Percentiles rank a stretch among this genome's conserved stretches.
Conservation (phyloP, 1,140 invertebrate species). For the Drosophila mayri region DNA sequence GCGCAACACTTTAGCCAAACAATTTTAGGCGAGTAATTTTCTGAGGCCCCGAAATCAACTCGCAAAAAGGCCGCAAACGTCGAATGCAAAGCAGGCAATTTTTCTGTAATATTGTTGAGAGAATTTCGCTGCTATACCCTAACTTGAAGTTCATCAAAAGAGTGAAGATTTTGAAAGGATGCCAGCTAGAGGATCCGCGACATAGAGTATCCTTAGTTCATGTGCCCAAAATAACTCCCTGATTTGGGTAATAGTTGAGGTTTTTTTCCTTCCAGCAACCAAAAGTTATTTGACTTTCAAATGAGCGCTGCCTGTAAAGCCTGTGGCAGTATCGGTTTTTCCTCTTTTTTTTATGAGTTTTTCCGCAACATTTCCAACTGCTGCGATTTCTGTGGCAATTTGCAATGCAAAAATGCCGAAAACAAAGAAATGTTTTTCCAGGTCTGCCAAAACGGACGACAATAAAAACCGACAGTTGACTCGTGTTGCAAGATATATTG, state of each 20-base stretch:
- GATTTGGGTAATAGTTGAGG: slow-evolving; percentile 70
- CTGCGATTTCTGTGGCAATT: slow-evolving; percentile 80
- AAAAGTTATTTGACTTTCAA: slow-evolving; percentile 80
- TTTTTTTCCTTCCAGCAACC: slow-evolving; percentile 43
- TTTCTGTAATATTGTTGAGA: slow-evolving; percentile 38
- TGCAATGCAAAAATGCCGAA: slow-evolving; percentile 81
- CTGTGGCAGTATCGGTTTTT: slow-evolving; percentile 47
- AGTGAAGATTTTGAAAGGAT: neutral
- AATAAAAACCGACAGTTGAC: slow-evolving; percentile 83
- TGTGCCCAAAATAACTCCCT: slow-evolving; percentile 9
- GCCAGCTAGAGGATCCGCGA: neutral
- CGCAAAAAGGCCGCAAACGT: slow-evolving; percentile 56
- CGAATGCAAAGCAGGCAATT: slow-evolving; percentile 76
- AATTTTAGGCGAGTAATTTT: slow-evolving; percentile 73
- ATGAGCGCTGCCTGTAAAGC: slow-evolving; percentile 60
- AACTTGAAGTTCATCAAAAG: slow-evolving; percentile 2
- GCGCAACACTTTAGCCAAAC: slow-evolving; percentile 71
- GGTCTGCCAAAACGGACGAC: slow-evolving; percentile 65
- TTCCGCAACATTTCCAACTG: slow-evolving; percentile 79
- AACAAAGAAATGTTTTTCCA: slow-evolving; percentile 78
- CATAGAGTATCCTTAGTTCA: slow-evolving; percentile 44
- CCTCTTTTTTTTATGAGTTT: slow-evolving; percentile 71
- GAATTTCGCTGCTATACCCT: slow-evolving; percentile 26
- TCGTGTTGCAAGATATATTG: slow-evolving; percentile 84
- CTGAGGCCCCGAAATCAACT: slow-evolving; percentile 63